phyloP scores from a whole-genome alignment of 1,140 invertebrate species.

The Drosophila arizonae region DNA sequence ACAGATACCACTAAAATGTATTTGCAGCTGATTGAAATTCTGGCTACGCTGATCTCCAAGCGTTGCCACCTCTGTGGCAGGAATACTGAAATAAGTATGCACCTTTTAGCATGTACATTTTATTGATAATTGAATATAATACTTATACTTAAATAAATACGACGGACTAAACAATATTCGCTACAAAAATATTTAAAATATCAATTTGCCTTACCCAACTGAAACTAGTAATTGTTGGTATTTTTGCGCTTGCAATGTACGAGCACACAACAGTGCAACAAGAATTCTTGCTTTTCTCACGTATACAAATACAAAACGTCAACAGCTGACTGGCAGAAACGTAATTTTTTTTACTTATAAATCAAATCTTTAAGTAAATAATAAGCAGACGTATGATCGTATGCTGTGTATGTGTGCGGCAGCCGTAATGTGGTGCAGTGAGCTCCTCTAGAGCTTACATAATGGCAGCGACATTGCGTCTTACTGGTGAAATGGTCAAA shows the following conservation, averaged over 20 bases:
- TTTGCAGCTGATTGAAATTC: slow-evolving; percentile 23
- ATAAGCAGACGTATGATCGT: slow-evolving; percentile 9
- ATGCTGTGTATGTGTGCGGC: slow-evolving; percentile 31
- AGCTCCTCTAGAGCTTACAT: slow-evolving; percentile 44
- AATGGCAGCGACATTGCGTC: slow-evolving; percentile 37
- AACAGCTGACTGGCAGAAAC: slow-evolving; percentile 32
- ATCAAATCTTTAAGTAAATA: slow-evolving; percentile 31
- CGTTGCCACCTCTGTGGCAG: slow-evolving; percentile 13
- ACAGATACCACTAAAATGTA: not conserved
- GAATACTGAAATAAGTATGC: not conserved
- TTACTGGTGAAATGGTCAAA: slow-evolving; percentile 5
- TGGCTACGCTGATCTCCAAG: not conserved
- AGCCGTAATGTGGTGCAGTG: slow-evolving; percentile 16
- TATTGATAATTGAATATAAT: not conserved
- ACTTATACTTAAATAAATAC: not conserved
- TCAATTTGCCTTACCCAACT: not conserved
- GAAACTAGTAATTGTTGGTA: not conserved
- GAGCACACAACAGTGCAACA: not conserved
- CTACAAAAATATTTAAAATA: not conserved
- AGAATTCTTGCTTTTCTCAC: not conserved
- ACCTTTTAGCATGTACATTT: not conserved
- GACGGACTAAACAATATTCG: too few relatives aligned
- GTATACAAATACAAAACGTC: not conserved
- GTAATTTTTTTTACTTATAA: slow-evolving; percentile 20
- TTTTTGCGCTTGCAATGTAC: not conserved